Conservation (phyloP, 1,140 invertebrate genomes). For the Drosophila arawakana region DNA sequence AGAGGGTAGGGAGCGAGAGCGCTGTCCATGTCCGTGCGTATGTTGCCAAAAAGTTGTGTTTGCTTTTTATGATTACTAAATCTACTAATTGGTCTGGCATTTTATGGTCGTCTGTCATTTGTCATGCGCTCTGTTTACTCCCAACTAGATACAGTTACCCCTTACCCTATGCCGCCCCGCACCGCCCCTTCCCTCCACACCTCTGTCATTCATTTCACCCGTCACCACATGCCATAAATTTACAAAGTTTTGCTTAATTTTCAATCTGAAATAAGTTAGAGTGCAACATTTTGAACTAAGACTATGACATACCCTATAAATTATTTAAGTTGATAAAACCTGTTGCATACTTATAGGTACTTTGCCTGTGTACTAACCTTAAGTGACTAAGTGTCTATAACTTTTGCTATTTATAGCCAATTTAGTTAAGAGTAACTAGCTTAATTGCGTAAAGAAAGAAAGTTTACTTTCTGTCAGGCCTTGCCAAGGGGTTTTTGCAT, state of each 20-base stretch:
- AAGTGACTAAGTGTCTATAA: too few relatives aligned
- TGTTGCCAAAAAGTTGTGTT: conserved; percentile 44
- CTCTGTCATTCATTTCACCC: too few relatives aligned
- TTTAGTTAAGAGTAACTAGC: too few relatives aligned
- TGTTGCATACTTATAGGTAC: too few relatives aligned
- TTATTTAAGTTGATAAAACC: too few relatives aligned
- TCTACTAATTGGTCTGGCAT: conserved; percentile 60
- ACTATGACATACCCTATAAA: too few relatives aligned
- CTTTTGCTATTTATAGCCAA: too few relatives aligned
- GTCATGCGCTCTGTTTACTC: conserved; percentile 32
- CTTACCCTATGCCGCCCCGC: background rate
- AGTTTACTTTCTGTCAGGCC: too few relatives aligned
- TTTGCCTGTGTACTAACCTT: too few relatives aligned
- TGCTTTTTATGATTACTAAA: conserved; percentile 50
- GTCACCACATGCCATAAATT: background rate
- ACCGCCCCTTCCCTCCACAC: background rate
- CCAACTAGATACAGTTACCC: background rate
- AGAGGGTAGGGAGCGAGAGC: background rate
- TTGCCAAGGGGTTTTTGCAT: too few relatives aligned
- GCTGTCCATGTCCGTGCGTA: conserved; percentile 11
- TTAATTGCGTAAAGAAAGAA: too few relatives aligned
- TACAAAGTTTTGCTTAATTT: background rate
- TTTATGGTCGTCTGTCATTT: conserved; percentile 41
- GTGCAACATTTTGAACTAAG: too few relatives aligned
- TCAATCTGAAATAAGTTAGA: background rate